Evolutionary conservation across 2,888 invertebrate genomes (phyloP).

Genomic region (Frankliniella fusca): DNA sequence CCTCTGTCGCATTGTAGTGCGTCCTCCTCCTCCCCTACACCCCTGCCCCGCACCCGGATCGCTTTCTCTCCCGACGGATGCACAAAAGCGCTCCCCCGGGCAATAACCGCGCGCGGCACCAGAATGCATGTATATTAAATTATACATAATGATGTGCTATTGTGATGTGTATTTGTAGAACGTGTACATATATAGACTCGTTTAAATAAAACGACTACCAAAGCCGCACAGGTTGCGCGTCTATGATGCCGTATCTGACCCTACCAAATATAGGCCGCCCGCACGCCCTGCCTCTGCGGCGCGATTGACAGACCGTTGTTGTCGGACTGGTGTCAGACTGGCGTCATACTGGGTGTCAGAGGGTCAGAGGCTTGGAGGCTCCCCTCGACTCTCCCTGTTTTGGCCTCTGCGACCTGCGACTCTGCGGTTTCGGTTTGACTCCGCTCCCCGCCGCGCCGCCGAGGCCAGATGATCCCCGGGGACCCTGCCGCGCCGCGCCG

Average conservation of each 20-base stretch:
- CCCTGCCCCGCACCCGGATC: background rate
- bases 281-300: background rate
- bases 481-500: too few relatives aligned
- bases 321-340: background rate
- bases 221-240: background rate
- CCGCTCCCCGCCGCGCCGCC: too few relatives aligned
- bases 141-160: slow-evolving; percentile 26
- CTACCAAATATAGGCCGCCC: background rate
- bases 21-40: background rate
- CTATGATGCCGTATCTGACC: too few relatives aligned
- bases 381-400: background rate
- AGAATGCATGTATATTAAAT: slow-evolving; percentile 7
- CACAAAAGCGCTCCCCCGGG: background rate
- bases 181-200: slow-evolving; percentile 22
- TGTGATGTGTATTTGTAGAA: slow-evolving; percentile 19
- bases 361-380: background rate
- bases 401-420: too few relatives aligned
- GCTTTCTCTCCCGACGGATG: background rate
- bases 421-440: too few relatives aligned
- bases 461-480: too few relatives aligned
- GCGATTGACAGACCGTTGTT: background rate
- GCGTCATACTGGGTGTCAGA: background rate
- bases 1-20: background rate
- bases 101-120: background rate
- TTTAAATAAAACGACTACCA: slow-evolving; percentile 21